Evolutionary conservation across 2,113 vertebrate species (phyloP), one percentile per base, ranked within the genome.

Genomic region (Lonchura striata): DNA sequence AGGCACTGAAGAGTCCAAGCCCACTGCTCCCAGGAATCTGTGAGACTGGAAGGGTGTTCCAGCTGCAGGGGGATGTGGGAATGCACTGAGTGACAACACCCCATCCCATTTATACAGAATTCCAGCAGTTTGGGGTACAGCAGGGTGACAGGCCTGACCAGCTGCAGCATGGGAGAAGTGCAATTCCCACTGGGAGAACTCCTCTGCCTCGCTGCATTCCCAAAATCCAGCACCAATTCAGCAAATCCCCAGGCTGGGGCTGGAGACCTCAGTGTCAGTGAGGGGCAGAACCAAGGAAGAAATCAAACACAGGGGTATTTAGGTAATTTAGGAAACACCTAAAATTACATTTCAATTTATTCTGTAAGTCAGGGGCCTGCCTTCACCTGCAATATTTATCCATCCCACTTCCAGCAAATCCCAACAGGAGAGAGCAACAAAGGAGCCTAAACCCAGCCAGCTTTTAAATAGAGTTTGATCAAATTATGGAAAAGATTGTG

Each of bases 191-290:
- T 0, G 20, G 33, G 33, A 33, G 65, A 44, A 23, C 35, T 23
- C 12, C 60, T 28, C 33, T 9, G 17, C 63, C 57, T 28, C 10
- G 2, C 21, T 6, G 42, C 6, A 2, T 9, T 52, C 83, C 83
- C 70, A 10, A 71, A 52, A 39, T 30, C 6, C 35, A 31, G 17
- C 1, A 50, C 1, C 25, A 33, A 1, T 1, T 8, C 57, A 33
- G 59, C 53, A 69, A 60, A 72, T 23, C 5, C 5, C 6, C 49
- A 54, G 30, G 2, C 4, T 11, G 50, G 64, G 63, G 3, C 0
- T 10, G 68, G 42, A 75, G 61, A 63, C 10, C 80, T 76, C 31
- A 3, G n/a, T 3, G 33, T 2, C 79, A 41, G 56, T 1, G 54
- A 31, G 9, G n/a, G 46, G 65, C 74, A 82, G 53, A 57, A 37